Evolutionary conservation across 2,113 vertebrate species (phyloP), one percentile per base, ranked within the genome.

Genomic region (human): DNA sequence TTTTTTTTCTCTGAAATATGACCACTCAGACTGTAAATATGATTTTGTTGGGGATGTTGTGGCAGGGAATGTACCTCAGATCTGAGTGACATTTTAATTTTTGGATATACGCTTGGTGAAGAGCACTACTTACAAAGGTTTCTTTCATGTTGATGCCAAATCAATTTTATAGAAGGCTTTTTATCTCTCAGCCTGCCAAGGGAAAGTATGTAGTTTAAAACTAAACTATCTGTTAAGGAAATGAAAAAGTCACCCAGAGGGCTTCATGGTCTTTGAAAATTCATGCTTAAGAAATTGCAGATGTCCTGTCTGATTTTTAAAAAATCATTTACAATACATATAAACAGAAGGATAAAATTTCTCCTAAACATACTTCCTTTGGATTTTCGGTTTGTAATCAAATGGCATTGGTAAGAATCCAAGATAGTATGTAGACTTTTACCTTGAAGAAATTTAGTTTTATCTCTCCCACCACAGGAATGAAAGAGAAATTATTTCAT

Each of bases 191-290:
- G 73, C 95, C 87, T 98, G 84, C 89, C 68, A 97, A 95, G 73
- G 93, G 96, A 89, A 97, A 98, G 73, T 95, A 96, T 97, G n/a
- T 32, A 96, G 64, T 97, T 98, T 97, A 97, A 97, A 97, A 98
- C 97, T 97, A 97, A 98, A 97, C 89, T 97, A 75, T 98, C 80
- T 98, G 97, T 98, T 98, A 97, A 98, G 98, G 52, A 97, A 98
- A 97, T 98, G 78, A 96, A 98, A 97, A 88, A 95, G 8, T 97
- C 93, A 96, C 87, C 97, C n/a, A 40, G 87, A 98, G 78, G 40
- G 57, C 73, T 98, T 98, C 45, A 97, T 95, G 89, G 94, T 85
- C 89, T 97, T 98, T 98, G 97, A 93, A 97, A 98, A 96, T 98
- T 92, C 97, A 43, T 97, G 75, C 80, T 97, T 98, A 98, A 98